Evolutionary conservation across 1,140 invertebrate genomes (phyloP).

Genomic region (Saccostrea echinata): DNA sequence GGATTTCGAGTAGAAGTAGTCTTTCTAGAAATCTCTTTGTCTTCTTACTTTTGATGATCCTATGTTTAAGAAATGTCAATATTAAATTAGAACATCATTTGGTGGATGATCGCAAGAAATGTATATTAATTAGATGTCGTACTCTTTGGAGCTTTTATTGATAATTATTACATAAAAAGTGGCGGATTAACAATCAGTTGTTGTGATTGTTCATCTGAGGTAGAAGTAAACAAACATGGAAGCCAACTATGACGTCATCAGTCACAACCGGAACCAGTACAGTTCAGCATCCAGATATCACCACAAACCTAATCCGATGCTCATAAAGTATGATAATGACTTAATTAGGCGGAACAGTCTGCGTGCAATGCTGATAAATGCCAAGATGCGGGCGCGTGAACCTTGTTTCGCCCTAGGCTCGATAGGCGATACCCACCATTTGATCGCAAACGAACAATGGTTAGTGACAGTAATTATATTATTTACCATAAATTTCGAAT

Average conservation of each 20-base stretch:
- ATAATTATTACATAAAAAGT: too few species aligned
- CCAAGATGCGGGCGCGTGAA: conserved; percentile 19
- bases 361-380: conserved; percentile 13
- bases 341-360: neutral
- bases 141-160: too few species aligned
- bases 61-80: too few species aligned
- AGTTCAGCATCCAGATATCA: neutral
- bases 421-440: conserved; percentile 3
- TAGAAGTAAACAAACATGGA: neutral
- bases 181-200: neutral
- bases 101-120: too few species aligned
- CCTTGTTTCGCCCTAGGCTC: neutral
- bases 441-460: neutral
- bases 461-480: neutral
- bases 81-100: too few species aligned
- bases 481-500: conserved; percentile 26
- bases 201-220: neutral
- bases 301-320: neutral
- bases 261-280: neutral
- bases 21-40: too few species aligned
- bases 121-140: too few species aligned
- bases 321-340: conserved; percentile 14
- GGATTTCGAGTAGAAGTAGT: too few species aligned
- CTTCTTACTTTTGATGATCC: too few species aligned
- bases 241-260: neutral